These are phyloP conservation scores for Kryphioiulus occultus DNA, from an alignment of 2,888 invertebrate species.

Conservation along the genomic window DNA sequence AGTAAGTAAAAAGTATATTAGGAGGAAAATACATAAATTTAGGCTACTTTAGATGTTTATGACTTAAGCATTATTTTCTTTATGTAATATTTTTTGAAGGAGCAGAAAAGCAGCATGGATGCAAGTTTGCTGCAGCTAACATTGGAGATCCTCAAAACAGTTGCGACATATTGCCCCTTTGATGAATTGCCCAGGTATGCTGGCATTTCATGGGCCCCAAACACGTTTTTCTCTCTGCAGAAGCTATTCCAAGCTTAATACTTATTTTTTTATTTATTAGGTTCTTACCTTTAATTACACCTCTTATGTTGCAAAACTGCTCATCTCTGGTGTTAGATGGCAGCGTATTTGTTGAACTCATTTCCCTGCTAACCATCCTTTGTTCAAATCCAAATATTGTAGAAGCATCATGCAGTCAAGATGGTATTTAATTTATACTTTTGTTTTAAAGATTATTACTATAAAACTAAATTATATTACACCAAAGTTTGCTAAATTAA, in stretches of 20 bases:
- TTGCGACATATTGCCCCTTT: background rate
- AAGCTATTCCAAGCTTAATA: background rate
- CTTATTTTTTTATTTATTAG: background rate
- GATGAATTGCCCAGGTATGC: background rate
- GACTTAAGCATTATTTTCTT: too few relatives aligned
- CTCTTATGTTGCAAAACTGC: constrained; percentile 3
- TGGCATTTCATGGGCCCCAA: background rate
- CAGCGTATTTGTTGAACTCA: background rate
- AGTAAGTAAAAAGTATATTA: background rate
- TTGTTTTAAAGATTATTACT: background rate
- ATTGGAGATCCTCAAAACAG: background rate
- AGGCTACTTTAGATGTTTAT: background rate
- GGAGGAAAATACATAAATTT: background rate
- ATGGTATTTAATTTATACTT: background rate
- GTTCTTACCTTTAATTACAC: constrained; percentile 10
- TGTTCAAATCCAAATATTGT: background rate
- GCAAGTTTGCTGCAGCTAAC: background rate
- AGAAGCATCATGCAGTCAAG: constrained; percentile 1
- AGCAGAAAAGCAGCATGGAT: background rate
- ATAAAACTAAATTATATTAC: background rate
- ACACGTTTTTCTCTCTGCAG: too few relatives aligned
- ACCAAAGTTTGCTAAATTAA: background rate
- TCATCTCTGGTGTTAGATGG: background rate
- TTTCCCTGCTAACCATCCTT: constrained; percentile 3
- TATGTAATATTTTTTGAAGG: background rate